Conservation (phyloP, 2,888 invertebrate species). For the Diplolepis rosae region DNA sequence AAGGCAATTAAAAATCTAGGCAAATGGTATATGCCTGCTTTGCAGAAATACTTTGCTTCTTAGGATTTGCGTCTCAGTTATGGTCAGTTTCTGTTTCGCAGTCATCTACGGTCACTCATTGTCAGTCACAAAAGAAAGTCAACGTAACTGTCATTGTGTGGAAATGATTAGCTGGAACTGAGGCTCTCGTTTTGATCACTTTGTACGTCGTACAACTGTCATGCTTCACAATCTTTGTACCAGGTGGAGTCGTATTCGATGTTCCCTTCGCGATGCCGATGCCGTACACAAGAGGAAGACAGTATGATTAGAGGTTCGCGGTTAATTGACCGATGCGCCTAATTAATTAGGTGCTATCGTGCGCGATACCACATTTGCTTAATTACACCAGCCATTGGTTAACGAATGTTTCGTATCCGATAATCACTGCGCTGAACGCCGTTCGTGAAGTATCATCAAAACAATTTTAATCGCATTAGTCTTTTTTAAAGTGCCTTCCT, state of each 20-base stretch:
- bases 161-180: constrained; percentile 19
- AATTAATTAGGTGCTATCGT: constrained; percentile 63
- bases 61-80: not conserved
- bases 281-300: not conserved
- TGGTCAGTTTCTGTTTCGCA: constrained; percentile 1
- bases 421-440: not conserved
- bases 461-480: not conserved
- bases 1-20: too few species aligned
- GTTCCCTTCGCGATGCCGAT: constrained; percentile 17
- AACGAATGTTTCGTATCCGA: constrained; percentile 39
- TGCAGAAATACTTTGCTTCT: too few species aligned
- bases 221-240: not conserved
- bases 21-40: too few species aligned
- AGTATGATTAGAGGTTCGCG: constrained; percentile 42
- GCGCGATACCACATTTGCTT: constrained; percentile 60
- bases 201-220: constrained; percentile 25
- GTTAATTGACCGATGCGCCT: constrained; percentile 62
- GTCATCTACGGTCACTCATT: constrained; percentile 8
- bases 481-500: too few species aligned
- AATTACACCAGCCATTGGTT: constrained; percentile 53
- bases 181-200: constrained; percentile 8
- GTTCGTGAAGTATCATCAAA: not conserved
- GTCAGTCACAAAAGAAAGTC: constrained; percentile 23
- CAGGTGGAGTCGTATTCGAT: constrained; percentile 3
- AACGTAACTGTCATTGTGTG: constrained; percentile 22